These are phyloP conservation scores for Brachionus asplanchnoidis DNA, from an alignment of 1,140 invertebrate species.

Conservation along the genomic window DNA sequence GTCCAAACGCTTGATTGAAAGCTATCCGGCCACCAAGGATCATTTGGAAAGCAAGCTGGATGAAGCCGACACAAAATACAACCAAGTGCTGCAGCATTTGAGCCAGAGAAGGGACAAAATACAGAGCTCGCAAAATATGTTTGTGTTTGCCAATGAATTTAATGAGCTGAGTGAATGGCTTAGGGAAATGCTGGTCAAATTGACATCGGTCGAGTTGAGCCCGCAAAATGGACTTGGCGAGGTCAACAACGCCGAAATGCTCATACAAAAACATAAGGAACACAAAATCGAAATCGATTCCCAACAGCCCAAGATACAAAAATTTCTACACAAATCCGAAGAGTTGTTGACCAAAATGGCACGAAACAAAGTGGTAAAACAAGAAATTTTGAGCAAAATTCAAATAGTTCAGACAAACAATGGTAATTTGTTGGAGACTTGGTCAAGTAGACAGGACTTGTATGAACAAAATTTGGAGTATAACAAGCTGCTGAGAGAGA, in stretches of 20 bases:
- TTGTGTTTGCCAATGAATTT: slow-evolving; percentile 23
- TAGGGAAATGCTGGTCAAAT: slow-evolving; percentile 2
- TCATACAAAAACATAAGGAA: slow-evolving; percentile 12
- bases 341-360: not conserved
- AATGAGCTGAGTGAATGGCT: slow-evolving; percentile 33
- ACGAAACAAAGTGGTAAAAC: not conserved
- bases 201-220: slow-evolving; percentile 3
- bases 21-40: slow-evolving; percentile 29
- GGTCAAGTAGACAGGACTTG: slow-evolving; percentile 2
- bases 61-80: not conserved
- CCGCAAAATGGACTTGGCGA: not conserved
- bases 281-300: slow-evolving; percentile 26
- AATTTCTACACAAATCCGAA: slow-evolving; percentile 1
- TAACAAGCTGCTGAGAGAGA: slow-evolving; percentile 37
- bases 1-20: slow-evolving; percentile 20
- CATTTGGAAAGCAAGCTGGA: slow-evolving; percentile 31
- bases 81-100: not conserved
- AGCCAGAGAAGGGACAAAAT: not conserved
- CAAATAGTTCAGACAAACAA: slow-evolving; percentile 25
- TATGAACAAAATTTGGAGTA: slow-evolving; percentile 40
- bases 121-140: slow-evolving; percentile 25
- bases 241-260: slow-evolving; percentile 26
- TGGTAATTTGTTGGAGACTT: slow-evolving; percentile 1
- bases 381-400: slow-evolving; percentile 35
- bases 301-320: not conserved